phyloP scores from a whole-genome alignment of 2,113 vertebrate genomes.

The Micronycteris hirsuta region DNA sequence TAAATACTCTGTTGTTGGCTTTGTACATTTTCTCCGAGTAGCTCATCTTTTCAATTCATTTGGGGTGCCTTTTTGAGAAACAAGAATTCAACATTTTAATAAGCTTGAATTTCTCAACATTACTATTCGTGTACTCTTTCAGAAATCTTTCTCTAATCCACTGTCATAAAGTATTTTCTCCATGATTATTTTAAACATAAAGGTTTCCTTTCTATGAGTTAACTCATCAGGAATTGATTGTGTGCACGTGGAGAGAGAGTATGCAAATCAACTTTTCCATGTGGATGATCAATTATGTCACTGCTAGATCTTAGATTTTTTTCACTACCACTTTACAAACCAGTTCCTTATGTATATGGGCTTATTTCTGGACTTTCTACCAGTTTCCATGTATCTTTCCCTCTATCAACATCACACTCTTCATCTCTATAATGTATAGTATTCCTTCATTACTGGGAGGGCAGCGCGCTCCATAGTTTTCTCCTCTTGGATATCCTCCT shows the following conservation, averaged over 20 bases:
- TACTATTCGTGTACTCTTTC: slow-evolving; percentile 10
- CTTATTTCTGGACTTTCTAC: background rate
- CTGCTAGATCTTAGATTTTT: background rate
- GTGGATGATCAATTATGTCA: background rate
- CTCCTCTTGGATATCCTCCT: background rate
- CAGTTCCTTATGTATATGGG: background rate
- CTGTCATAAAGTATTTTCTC: background rate
- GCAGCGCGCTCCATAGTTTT: background rate
- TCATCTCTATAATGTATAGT: background rate
- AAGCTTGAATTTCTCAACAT: background rate
- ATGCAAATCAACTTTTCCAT: background rate
- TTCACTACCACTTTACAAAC: background rate
- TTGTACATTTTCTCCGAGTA: background rate
- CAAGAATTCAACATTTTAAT: background rate
- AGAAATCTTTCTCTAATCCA: background rate
- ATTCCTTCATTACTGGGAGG: background rate
- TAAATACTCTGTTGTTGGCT: background rate
- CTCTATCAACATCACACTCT: background rate
- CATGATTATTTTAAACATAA: background rate
- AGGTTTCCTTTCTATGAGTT: background rate
- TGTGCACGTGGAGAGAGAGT: background rate
- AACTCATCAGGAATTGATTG: background rate
- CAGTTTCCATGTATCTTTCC: background rate
- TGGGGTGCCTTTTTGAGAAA: background rate
- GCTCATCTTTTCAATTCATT: background rate